phyloP scores from a whole-genome alignment of 2,888 invertebrate species.

The Schizaphis graminum region DNA sequence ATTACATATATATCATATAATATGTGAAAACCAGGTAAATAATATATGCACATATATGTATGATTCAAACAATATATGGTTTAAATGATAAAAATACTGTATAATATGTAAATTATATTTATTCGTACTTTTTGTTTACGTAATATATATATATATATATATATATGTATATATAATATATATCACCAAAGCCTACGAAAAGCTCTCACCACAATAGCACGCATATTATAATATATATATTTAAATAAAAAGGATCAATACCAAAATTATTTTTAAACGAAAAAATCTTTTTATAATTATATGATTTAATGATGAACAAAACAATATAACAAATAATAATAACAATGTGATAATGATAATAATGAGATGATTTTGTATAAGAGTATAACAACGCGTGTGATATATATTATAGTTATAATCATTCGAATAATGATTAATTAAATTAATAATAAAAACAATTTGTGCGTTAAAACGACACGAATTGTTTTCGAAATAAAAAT shows the following conservation, averaged over 20 bases:
- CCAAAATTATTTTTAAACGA: slow-evolving; percentile 38
- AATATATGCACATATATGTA: slow-evolving; percentile 19
- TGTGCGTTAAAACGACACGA: slow-evolving; percentile 15
- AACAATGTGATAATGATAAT: slow-evolving; percentile 25
- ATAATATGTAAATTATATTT: slow-evolving; percentile 41
- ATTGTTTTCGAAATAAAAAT: slow-evolving; percentile 24
- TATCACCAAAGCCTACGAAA: slow-evolving; percentile 61
- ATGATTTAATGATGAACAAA: background rate
- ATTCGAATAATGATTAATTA: background rate
- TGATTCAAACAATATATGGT: slow-evolving; percentile 36
- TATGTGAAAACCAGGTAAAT: slow-evolving; percentile 5
- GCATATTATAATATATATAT: slow-evolving; percentile 39
- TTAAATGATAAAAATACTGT: slow-evolving; percentile 9
- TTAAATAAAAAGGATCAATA: slow-evolving; percentile 42
- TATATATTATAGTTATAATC: background rate
- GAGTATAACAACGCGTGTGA: background rate
- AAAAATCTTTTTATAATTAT: slow-evolving; percentile 28
- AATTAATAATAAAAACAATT: slow-evolving; percentile 35
- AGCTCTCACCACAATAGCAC: slow-evolving; percentile 57
- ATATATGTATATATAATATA: background rate
- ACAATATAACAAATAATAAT: slow-evolving; percentile 29
- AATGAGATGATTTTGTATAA: background rate
- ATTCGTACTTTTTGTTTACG: slow-evolving; percentile 45
- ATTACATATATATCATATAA: slow-evolving; percentile 7
- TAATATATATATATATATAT: background rate